Base-by-base conservation (phyloP, 2,113 vertebrate species). In the Rhizomys pruinosus region DNA sequence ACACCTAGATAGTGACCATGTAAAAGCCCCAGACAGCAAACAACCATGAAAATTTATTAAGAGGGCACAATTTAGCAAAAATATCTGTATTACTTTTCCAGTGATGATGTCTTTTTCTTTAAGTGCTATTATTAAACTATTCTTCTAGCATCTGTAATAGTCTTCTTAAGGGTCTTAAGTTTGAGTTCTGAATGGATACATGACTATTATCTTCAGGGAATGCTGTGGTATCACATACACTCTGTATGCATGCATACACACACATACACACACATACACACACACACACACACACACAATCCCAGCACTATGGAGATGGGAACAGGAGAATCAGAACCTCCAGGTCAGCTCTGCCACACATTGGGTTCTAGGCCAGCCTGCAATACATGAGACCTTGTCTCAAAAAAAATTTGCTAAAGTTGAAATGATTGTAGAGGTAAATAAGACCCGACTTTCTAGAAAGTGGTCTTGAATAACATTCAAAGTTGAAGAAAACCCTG, bases 31-130 rank as follows among this genome's bases (percentile, higher is more conserved):
- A 52, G 47, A 52, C 47, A 52, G 11, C 47, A 6, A 6, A 52
- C 47, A 52, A 52, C 11, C 6, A 11, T 64, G 37, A 96, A 19
- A 91, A 93, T 87, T 76, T 71, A 94, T 52, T 59, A 37, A 74
- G 32, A 86, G 25, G 34, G 8, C 27, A 27, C 15, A 90, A 61
- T 39, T 78, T 78, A 84, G 61, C 11, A 79, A 84, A 66, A 29
- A 90, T 78, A 89, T 71, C 32, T 44, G 10, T 32, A n/a, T 34
- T 11, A 80, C 29, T 5, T 94, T 84, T 78, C 15, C 15, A 87
- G 78, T 39, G 44, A 42, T 80, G 11, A 78, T 52, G 34, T 71
- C 0, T 15, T 68, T 68, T 39, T 19, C 61, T 37, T n/a, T 63
- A 66, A 72, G 66, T 32, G 19, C 3, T 5, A 47, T 82, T 66